Conservation (phyloP, 2,888 invertebrate species). For the Atethmia centrago region DNA sequence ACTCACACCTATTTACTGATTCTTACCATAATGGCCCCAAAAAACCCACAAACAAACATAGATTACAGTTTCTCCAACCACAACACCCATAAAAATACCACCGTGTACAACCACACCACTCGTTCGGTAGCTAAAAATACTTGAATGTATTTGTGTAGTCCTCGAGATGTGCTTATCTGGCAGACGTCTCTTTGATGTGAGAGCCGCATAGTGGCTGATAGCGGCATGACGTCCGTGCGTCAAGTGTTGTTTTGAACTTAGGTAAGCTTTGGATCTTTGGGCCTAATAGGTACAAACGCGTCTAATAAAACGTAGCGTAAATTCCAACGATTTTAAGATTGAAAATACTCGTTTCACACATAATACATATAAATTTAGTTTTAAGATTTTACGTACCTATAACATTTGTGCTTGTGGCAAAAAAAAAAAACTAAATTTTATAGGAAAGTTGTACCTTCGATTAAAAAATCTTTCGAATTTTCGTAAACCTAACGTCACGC, state of each 20-base stretch:
- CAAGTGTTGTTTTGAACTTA: conserved; percentile 34
- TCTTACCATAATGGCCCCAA: neutral
- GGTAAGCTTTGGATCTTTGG: neutral
- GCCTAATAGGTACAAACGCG: too few relatives aligned
- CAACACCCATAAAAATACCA: conserved; percentile 37
- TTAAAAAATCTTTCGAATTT: too few relatives aligned
- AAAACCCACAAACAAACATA: conserved; percentile 12
- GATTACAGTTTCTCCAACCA: conserved; percentile 22
- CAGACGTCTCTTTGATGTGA: conserved; percentile 58
- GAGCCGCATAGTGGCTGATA: conserved; percentile 52
- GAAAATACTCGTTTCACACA: too few relatives aligned
- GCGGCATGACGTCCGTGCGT: conserved; percentile 1
- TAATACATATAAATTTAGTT: too few relatives aligned
- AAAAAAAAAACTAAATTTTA: too few relatives aligned
- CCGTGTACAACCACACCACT: conserved; percentile 24
- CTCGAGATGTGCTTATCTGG: conserved; percentile 58
- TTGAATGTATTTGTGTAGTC: conserved; percentile 53
- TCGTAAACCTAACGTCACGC: too few relatives aligned
- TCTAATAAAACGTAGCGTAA: too few relatives aligned
- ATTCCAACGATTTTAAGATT: too few relatives aligned
- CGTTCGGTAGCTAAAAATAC: conserved; percentile 59
- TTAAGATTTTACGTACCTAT: too few relatives aligned
- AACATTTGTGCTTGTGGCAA: too few relatives aligned
- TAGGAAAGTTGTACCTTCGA: too few relatives aligned
- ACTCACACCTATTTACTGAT: neutral